phyloP scores from a whole-genome alignment of 1,140 invertebrate species.

The Cydia fagiglandana region DNA sequence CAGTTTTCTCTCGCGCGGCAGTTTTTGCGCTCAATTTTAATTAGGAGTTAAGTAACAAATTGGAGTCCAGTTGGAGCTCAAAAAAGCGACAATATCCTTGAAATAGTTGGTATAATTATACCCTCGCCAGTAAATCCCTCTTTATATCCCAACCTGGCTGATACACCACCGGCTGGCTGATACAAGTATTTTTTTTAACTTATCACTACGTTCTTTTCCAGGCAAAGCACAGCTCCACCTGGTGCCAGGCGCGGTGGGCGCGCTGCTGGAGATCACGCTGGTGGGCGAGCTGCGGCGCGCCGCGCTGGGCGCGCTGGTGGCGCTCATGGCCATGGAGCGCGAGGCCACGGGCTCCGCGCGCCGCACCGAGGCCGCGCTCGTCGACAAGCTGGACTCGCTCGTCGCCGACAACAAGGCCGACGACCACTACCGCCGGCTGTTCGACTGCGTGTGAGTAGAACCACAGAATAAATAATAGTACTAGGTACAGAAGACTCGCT shows the following conservation, averaged over 20 bases:
- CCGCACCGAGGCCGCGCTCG: slow-evolving; percentile 94
- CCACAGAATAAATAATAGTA: no score
- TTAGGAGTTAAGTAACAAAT: no score
- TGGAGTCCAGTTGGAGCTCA: no score
- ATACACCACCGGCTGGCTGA: no score
- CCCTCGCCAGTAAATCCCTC: no score
- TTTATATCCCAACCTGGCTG: no score
- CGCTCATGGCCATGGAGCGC: slow-evolving; percentile 98
- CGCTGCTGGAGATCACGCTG: slow-evolving; percentile 95
- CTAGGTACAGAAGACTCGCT: no score
- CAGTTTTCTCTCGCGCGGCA: no score
- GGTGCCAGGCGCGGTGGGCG: slow-evolving; percentile 95
- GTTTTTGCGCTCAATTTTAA: no score
- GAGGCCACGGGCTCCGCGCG: slow-evolving; percentile 90
- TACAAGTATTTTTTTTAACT: no score
- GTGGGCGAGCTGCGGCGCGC: slow-evolving; percentile 95
- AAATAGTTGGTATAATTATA: no score
- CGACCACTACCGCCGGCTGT: slow-evolving; percentile 93
- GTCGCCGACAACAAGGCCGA: slow-evolving; percentile 97
- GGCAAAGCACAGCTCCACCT: slow-evolving; percentile 86
- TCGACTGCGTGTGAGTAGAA: slow-evolving; percentile 94
- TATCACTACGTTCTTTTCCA: slow-evolving; percentile 33
- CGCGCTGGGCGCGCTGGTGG: slow-evolving; percentile 96
- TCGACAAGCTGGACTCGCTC: slow-evolving; percentile 95
- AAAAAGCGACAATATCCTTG: no score